Conservation (phyloP, 2,113 vertebrate genomes). For the Falcunculus frontatus region DNA sequence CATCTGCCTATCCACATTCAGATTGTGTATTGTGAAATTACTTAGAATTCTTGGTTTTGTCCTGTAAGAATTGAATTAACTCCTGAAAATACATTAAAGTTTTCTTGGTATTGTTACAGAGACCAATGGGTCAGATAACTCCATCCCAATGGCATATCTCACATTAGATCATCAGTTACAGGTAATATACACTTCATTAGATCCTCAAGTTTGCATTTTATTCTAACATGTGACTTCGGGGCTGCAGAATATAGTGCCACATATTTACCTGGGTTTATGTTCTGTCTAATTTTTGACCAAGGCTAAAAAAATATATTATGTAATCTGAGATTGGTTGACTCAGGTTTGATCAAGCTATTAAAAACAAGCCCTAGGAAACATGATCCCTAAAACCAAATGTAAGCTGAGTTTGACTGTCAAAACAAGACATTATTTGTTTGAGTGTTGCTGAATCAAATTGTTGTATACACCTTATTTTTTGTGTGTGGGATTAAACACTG, state of each 20-base stretch:
- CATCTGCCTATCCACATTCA: constrained; percentile 49
- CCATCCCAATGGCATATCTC: constrained; percentile 99
- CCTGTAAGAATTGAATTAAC: not conserved
- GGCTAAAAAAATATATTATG: constrained; percentile 40
- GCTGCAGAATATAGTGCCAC: not conserved
- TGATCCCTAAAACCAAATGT: constrained; percentile 26
- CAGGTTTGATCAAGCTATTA: constrained; percentile 51
- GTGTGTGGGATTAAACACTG: not conserved
- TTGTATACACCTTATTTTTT: not conserved
- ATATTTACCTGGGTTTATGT: constrained; percentile 40
- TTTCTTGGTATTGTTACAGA: constrained; percentile 75
- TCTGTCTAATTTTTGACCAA: constrained; percentile 40
- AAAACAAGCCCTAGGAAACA: constrained; percentile 45
- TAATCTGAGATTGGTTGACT: constrained; percentile 47
- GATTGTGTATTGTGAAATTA: constrained; percentile 6
- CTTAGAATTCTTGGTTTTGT: not conserved
- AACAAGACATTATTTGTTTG: not conserved
- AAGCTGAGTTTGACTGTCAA: constrained; percentile 10
- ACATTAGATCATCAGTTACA: constrained; percentile 98
- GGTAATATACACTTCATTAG: constrained; percentile 70
- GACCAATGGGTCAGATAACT: constrained; percentile 98
- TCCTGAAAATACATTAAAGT: not conserved
- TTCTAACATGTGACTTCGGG: not conserved
- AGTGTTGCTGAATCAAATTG: not conserved
- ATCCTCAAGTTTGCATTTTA: not conserved